Percentiles rank a stretch among this genome's conserved stretches.
Conservation (phyloP, 2,888 invertebrate genomes). For the Mermis nigrescens region DNA sequence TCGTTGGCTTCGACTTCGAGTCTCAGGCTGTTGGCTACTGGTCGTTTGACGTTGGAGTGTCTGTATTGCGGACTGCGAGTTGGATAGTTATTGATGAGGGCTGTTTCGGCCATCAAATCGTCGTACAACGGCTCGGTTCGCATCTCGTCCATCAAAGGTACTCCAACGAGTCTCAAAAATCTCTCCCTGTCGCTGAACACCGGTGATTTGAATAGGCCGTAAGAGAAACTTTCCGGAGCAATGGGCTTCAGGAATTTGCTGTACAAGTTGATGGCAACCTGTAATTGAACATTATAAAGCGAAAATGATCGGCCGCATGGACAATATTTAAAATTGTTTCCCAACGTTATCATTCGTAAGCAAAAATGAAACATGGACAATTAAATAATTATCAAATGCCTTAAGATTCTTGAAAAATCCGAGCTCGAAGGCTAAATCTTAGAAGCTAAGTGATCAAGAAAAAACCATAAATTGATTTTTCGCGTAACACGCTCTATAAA, state of each 20-base stretch:
- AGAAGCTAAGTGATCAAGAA: no score
- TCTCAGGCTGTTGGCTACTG: neutral
- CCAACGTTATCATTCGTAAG: no score
- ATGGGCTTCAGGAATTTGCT: slow-evolving; percentile 9
- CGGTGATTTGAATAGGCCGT: no score
- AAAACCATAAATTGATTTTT: no score
- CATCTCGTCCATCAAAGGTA: neutral
- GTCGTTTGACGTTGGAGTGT: neutral
- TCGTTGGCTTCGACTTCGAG: neutral
- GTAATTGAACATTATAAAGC: no score
- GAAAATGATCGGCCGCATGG: no score
- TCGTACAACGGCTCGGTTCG: neutral
- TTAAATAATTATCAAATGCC: no score
- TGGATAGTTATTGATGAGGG: neutral
- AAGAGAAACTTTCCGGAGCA: neutral
- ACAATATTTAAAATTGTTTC: no score
- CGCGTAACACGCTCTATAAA: no score
- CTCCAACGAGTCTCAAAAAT: neutral
- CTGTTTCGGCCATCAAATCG: neutral
- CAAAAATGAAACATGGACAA: no score
- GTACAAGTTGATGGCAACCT: slow-evolving; percentile 9
- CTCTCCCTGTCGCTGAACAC: neutral
- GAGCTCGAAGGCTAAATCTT: no score
- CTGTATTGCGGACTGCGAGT: neutral
- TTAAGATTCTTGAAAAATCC: no score